Conservation (phyloP, 2,888 invertebrate species). For the Isoperla grammatica region DNA sequence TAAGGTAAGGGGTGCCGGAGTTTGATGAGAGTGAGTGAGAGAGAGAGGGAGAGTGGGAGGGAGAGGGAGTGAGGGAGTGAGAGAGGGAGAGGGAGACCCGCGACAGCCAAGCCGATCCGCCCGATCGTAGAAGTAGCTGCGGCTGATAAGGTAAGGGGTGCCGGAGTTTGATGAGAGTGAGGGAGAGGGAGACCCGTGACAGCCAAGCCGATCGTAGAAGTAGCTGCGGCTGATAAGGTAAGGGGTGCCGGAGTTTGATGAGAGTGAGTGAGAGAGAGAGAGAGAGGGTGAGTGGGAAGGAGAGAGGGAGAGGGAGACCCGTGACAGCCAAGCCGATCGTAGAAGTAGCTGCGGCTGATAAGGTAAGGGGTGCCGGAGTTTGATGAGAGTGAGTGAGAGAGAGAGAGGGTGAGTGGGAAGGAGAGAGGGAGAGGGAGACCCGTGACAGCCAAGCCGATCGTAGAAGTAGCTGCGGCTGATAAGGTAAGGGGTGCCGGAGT, state of each 20-base stretch:
- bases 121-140: conserved; percentile 73
- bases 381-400: no score
- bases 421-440: conserved; percentile 85
- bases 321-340: no score
- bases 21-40: conserved; percentile 79
- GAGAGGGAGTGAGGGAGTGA: no score
- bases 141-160: conserved; percentile 52
- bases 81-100: conserved; percentile 32
- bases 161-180: conserved; percentile 79
- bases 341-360: no score
- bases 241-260: no score
- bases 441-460: conserved; percentile 66
- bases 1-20: conserved; percentile 69
- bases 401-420: conserved; percentile 74
- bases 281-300: no score
- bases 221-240: conserved; percentile 83
- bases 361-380: no score
- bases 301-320: no score
- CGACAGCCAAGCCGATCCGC: conserved; percentile 67
- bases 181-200: conserved; percentile 77
- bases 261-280: no score
- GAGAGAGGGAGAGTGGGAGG: no score
- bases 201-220: conserved; percentile 65
- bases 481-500: no score
- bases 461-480: conserved; percentile 70